Base-by-base conservation (phyloP, 2,888 invertebrate genomes). In the Leptothorax acervorum region DNA sequence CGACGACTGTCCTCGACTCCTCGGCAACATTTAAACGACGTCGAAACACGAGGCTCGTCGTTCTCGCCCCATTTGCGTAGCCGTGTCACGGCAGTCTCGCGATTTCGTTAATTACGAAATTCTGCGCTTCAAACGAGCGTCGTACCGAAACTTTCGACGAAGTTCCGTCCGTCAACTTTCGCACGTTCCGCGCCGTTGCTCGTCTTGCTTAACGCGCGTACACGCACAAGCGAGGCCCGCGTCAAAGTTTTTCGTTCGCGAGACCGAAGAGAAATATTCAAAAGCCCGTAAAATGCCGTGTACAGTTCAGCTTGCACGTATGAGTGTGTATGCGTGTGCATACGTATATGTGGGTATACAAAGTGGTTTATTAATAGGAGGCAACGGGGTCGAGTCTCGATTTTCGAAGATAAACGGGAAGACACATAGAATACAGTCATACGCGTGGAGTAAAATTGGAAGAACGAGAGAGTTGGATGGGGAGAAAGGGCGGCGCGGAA, bases 51-150 rank as follows among this genome's bases (percentile, higher is more conserved):
- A 57, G 12, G 48, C 15, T 45, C 71, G 35, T 48, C 71, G 35
- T 57, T 79, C 42, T 48, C 71, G 71, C 35, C 79, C 73, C 79
- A 73, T 73, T 73, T 81, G 48, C 79, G 71, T 79, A 39, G 73
- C 48, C 39, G 42, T 53, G 78, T 42, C 53, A n/a, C 45, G n/a
- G 71, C 73, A 82, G 51, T 73, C 71, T 35, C 63, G 65, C 73
- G 84, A 84, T 84, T 70, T 73, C 71, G 73, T 82, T 84, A 84
- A 84, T 84, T 84, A 73, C 73, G 75, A 65, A 84, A 82, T 84
- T 84, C 65, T 71, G 51, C 23, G 62, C 62, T 81, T 82, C 63
- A 63, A 75, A 75, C 63, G 82, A 62, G 63, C 82, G 73, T 63
- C 78, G 70, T 31, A 57, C 48, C 57, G 57, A 73, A 81, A 79